Evolutionary conservation across 2,113 vertebrate genomes (phyloP).

Genomic region (Atherinomorus stipes): DNA sequence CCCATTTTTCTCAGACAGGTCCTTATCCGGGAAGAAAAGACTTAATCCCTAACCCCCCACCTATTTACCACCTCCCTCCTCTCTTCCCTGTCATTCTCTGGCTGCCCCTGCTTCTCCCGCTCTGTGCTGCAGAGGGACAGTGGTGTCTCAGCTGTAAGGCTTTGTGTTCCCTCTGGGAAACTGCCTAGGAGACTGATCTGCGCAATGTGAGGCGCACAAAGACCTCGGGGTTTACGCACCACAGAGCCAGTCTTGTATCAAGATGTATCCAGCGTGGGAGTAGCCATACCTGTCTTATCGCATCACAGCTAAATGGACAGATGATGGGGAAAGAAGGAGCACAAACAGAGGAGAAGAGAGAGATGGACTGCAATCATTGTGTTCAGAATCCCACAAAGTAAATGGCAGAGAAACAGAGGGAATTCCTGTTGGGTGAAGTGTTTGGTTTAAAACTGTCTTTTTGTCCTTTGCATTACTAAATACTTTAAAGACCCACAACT

Average conservation of each 20-base stretch:
- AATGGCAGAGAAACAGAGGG: constrained; percentile 30
- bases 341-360: constrained; percentile 11
- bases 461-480: background rate
- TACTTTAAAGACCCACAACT: too few species aligned
- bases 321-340: constrained; percentile 53
- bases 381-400: constrained; percentile 21
- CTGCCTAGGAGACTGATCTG: constrained; percentile 75
- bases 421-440: constrained; percentile 5
- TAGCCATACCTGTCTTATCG: constrained; percentile 72
- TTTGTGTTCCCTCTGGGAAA: constrained; percentile 78
- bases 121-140: constrained; percentile 68
- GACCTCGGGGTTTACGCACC: constrained; percentile 65
- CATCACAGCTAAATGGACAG: constrained; percentile 68
- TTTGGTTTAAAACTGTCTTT: constrained; percentile 4
- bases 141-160: constrained; percentile 71
- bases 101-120: background rate
- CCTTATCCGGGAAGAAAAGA: constrained; percentile 78
- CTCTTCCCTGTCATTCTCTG: constrained; percentile 10
- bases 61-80: constrained; percentile 47
- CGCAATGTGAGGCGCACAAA: constrained; percentile 69
- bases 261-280: constrained; percentile 71
- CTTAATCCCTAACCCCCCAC: constrained; percentile 74
- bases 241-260: constrained; percentile 65
- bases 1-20: constrained; percentile 72
- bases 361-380: constrained; percentile 1